A percentile compares a stretch with the other conserved stretches of the same genome.
These are phyloP conservation scores for Lophotriccus pileatus DNA, from an alignment of 2,797 vertebrate genomes.

Conservation along the genomic window DNA sequence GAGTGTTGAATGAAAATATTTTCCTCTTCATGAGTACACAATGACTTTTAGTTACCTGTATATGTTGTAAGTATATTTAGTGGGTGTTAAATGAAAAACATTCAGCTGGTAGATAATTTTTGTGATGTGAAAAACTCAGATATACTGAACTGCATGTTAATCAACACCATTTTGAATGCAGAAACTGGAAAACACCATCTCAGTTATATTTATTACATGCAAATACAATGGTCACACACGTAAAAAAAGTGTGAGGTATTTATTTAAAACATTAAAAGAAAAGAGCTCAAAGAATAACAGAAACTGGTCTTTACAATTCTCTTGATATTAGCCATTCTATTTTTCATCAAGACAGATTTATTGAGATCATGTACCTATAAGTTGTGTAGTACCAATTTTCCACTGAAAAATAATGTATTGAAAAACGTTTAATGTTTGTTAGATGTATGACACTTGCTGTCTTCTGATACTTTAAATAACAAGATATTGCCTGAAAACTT, in stretches of 20 bases:
- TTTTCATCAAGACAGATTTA: neutral
- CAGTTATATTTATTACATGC: neutral
- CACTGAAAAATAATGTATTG: neutral
- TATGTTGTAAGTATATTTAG: neutral
- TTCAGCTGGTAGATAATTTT: neutral
- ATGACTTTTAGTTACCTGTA: neutral
- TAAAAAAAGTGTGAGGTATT: neutral
- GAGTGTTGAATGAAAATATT: neutral
- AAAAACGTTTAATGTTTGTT: neutral
- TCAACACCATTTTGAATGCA: neutral
- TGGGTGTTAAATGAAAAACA: neutral
- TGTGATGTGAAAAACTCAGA: neutral
- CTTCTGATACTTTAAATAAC: neutral
- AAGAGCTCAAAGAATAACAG: neutral
- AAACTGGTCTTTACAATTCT: neutral
- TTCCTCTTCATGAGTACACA: neutral
- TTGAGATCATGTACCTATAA: neutral
- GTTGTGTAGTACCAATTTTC: neutral
- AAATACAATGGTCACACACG: neutral
- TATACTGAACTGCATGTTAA: neutral
- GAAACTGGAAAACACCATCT: neutral
- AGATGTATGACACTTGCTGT: neutral
- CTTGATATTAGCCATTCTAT: neutral
- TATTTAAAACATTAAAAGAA: neutral
- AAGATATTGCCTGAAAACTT: neutral